Base-by-base conservation (phyloP, 2,797 vertebrate genomes). In the Enteromius afrohamiltoni region DNA sequence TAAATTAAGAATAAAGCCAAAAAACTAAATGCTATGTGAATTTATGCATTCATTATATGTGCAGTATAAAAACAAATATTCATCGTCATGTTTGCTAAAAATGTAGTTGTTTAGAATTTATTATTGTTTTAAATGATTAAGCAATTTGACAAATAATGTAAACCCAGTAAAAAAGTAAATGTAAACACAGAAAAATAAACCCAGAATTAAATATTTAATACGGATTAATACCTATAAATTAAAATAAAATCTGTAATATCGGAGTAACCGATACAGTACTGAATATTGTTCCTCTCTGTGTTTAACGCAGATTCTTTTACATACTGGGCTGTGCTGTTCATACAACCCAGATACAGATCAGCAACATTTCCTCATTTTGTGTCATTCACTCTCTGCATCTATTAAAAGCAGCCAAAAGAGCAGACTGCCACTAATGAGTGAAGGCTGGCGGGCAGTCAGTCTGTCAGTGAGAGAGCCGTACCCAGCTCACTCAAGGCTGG, bases 401-500 rank as follows among this genome's bases (percentile, higher is more conserved):
- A 34, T 81, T 34, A 51, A 75, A 42, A 67, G 10, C 62, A 74
- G 70, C 71, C 60, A 75, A 77, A 80, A 53, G 55, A 75, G 68
- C 65, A 76, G 82, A 75, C 64, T 79, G 83, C 78, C 83, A 69
- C 62, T 83, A 74, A 83, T 81, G 80, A 65, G 73, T 77, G 79
- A 84, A 81, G 75, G 79, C 75, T 60, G 58, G 68, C 16, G 47
- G 47, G 58, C 70, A 84, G 82, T 75, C 75, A 68, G 77, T 23
- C 77, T 83, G 65, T 53, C 82, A 29, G 65, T 40, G 64, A 84
- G 79, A 76, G 83, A 79, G 73, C 73, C n/a, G 7, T 62, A 58
- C n/a, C 65, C 77, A 69, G 51, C 64, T 68, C 77, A 67, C 73
- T 65, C 47, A 47, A 64, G 85, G 55, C 71, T 93, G 93, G 93